A percentile compares a stretch with the other conserved stretches of the same genome.
Conservation (phyloP, 2,797 vertebrate species). For the Enteromius unitaeniatus region DNA sequence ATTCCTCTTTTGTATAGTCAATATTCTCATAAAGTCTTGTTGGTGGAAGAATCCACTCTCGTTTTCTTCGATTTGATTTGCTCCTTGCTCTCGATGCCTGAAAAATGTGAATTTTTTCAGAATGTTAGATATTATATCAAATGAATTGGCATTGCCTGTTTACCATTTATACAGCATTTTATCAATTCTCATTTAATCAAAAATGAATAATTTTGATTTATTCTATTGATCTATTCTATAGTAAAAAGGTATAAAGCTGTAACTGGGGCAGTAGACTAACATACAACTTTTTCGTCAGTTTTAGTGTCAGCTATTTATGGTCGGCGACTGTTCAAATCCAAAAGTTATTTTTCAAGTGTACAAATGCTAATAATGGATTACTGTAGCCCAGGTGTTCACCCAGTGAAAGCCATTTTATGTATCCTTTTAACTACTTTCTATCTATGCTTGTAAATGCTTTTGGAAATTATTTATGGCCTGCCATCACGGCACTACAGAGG, state of each 20-base stretch:
- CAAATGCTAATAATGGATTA: neutral
- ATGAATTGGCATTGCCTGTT: neutral
- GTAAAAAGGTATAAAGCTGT: neutral
- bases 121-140: neutral
- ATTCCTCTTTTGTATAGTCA: constrained; percentile 81
- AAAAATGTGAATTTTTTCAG: neutral
- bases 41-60: constrained; percentile 92
- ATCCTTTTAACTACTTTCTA: neutral
- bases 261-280: neutral
- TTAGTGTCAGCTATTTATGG: constrained; percentile 2
- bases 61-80: constrained; percentile 78
- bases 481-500: neutral
- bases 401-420: neutral
- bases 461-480: neutral
- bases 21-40: constrained; percentile 81
- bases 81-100: constrained; percentile 38
- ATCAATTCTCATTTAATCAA: too few species aligned
- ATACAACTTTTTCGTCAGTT: neutral
- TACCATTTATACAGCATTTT: too few species aligned
- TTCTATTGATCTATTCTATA: too few species aligned
- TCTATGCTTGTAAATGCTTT: neutral
- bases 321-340: neutral
- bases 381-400: neutral
- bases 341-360: neutral
- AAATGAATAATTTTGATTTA: too few species aligned